These are phyloP conservation scores for Tadarida brasiliensis DNA, from an alignment of 2,797 vertebrate genomes.

Conservation along the genomic window DNA sequence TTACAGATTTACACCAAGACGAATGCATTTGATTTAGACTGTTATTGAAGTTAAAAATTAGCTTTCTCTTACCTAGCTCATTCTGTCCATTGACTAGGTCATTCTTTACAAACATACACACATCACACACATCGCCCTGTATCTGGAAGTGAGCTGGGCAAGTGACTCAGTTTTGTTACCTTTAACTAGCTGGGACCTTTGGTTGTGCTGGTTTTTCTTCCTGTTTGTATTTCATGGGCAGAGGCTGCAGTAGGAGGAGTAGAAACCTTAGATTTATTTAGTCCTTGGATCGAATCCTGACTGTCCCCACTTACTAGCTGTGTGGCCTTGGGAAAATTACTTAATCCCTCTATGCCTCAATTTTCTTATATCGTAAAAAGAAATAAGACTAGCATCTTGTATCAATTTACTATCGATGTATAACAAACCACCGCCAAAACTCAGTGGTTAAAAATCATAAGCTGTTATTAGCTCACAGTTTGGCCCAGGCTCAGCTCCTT, in stretches of 20 bases:
- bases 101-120: neutral
- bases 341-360: neutral
- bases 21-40: constrained; percentile 47
- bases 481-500: neutral
- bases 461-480: neutral
- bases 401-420: neutral
- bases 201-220: neutral
- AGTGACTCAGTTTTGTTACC: neutral
- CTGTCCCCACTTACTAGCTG: neutral
- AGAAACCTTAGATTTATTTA: neutral
- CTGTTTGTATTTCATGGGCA: neutral
- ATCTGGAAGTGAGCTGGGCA: neutral
- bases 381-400: neutral
- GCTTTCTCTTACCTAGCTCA: neutral
- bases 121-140: neutral
- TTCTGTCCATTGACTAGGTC: neutral
- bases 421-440: neutral
- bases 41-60: neutral
- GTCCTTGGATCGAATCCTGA: neutral
- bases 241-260: neutral
- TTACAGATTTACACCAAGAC: constrained; percentile 17
- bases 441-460: neutral
- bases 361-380: constrained; percentile 38
- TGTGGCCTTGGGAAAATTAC: neutral
- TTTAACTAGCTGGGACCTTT: neutral